Percentiles rank a stretch among this genome's conserved stretches.
Conservation (phyloP, 2,113 vertebrate species). For the Microtus ochrogaster region DNA sequence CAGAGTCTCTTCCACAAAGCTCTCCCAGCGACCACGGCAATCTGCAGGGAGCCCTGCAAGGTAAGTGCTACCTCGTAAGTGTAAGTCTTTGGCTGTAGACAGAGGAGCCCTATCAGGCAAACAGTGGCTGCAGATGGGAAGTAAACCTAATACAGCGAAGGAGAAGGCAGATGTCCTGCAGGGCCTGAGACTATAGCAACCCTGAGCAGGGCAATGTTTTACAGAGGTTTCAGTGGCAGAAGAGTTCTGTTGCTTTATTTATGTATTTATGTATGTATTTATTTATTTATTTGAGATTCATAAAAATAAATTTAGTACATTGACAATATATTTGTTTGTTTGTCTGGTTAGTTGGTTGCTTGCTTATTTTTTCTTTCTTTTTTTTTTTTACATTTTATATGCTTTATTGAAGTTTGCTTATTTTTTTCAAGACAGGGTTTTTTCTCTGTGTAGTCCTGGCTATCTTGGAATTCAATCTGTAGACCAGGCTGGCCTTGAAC, state of each 20-base stretch:
- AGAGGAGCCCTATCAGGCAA: too few species aligned
- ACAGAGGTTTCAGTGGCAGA: background rate
- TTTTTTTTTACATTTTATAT: too few species aligned
- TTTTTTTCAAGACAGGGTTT: background rate
- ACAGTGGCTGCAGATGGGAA: background rate
- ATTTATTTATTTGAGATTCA: background rate
- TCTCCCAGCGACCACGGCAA: conserved; percentile 97
- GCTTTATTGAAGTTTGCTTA: too few species aligned
- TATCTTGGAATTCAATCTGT: background rate
- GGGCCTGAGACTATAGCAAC: background rate
- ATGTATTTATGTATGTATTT: background rate
- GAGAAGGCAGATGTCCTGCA: background rate
- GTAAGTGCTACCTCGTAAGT: background rate
- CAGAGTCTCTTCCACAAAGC: conserved; percentile 95
- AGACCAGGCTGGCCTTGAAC: background rate
- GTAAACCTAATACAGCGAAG: background rate
- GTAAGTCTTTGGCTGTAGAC: background rate
- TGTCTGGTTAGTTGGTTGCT: background rate
- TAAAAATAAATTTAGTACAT: background rate
- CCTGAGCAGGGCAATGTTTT: background rate
- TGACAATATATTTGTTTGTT: background rate
- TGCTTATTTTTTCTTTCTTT: background rate
- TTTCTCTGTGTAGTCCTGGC: background rate
- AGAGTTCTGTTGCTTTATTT: background rate
- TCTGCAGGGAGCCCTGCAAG: conserved; percentile 94